Evolutionary conservation across 2,888 invertebrate species (phyloP), one percentile per base, ranked within the genome.

Genomic region (Zygogramma bicolorata): DNA sequence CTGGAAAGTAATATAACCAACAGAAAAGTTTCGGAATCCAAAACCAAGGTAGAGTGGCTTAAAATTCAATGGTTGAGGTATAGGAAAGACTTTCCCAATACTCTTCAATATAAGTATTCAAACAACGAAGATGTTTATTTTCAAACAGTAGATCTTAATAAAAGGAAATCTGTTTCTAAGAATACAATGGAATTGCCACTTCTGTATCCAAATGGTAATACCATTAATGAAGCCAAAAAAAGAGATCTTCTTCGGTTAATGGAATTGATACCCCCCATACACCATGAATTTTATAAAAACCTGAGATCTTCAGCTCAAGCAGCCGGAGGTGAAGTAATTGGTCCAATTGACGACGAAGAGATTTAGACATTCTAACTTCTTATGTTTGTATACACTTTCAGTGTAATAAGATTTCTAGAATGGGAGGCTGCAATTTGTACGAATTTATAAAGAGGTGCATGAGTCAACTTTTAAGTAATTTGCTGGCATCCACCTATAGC

Each of bases 111-210:
- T 49, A 69, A 74, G 59, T 72, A 74, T 60, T 74, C 75, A 49
- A 76, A 77, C 60, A 73, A 66, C n/a, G 63, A 75, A 63, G 66
- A 71, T 10, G 57, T 72, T 65, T 25, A 31, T 65, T 75, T 77
- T 69, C 70, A 75, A 65, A 72, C 69, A 29, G 71, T 68, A 60
- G 66, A 75, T 62, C 15, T 75, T n/a, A 63, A 60, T 61, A 70
- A 74, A 63, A 67, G 68, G 40, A 70, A 74, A 69, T 69, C 71
- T 42, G 38, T 49, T 65, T 68, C 46, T 15, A 58, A 57, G 27
- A 66, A 72, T 58, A 68, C n/a, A 42, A 42, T 40, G n/a, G 15
- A 42, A 42, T n/a, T 76, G 25, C 63, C 72, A 63, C 42, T 74
- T 18, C 42, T 73, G 38, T 76, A 76, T 49, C 68, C 72, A 25